Evolutionary conservation across 2,797 vertebrate genomes (phyloP), one percentile per base, ranked within the genome.

Genomic region (Pyrocephalus nanus): DNA sequence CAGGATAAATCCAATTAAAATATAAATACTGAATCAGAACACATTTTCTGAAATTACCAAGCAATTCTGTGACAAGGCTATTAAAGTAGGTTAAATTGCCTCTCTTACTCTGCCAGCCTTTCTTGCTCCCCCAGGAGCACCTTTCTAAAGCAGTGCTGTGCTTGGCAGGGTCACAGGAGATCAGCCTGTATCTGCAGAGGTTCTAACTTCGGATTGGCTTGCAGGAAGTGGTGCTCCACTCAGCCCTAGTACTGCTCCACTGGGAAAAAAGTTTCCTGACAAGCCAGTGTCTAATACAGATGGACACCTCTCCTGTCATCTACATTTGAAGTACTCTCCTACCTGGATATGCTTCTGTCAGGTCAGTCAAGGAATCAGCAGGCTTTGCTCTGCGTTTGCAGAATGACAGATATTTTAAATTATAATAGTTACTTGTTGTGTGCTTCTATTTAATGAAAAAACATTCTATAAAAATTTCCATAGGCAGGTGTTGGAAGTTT

Each of bases 1-100:
- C 47, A 53, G 26, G 53, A 43, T 93, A 94, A 95, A 93, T 84
- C 66, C 43, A 66, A 73, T 88, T 88, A 88, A 62, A 83, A 79
- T 69, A 51, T 48, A 93, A 95, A 91, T 53, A 82, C 50, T 38
- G 36, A 71, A 62, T 71, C 30, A 72, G 36, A 85, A 64, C 2
- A 1, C 29, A 18, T 69, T 77, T 92, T 94, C 42, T 38, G 38
- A 79, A 93, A 83, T 90, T 96, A 81, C 26, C 26, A 64, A 80
- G 34, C 23, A 48, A n/a, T 87, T 67, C 51, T 40, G 29, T 66
- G 29, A 62, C 81, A 88, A 86, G 43, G 4, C 8, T 58, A 43
- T 57, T 79, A 58, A 51, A 75, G 48, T 10, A 66, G 17, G 12
- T n/a, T 62, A 58, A 76, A 83, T 50, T 62, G 60, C 19, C 53